A percentile compares a stretch with the other conserved stretches of the same genome.
phyloP scores from a whole-genome alignment of 2,113 vertebrate genomes.

The Phyllostomus hastatus region DNA sequence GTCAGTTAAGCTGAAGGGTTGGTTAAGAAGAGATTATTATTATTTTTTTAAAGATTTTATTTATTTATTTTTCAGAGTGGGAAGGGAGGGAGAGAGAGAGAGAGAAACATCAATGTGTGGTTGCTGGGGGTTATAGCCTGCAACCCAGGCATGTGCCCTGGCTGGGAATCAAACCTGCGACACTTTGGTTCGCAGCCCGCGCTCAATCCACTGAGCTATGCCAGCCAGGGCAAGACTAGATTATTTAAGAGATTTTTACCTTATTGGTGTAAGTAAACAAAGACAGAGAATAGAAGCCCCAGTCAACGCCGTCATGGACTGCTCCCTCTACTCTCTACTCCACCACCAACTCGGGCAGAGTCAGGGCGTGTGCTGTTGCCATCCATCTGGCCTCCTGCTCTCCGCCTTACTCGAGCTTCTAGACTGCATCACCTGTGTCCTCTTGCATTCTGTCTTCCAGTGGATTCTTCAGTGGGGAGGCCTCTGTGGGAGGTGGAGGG shows the following conservation, averaged over 20 bases:
- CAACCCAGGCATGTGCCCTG: no score
- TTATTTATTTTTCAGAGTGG: no score
- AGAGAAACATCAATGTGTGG: no score
- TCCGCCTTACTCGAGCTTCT: neutral
- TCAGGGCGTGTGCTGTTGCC: accelerated
- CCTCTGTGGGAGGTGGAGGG: neutral
- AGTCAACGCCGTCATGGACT: no score
- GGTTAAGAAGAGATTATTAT: neutral
- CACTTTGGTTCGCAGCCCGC: no score
- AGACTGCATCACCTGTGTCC: neutral
- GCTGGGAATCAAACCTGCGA: no score
- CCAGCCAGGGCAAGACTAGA: no score
- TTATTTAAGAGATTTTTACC: neutral
- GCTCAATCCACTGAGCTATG: no score
- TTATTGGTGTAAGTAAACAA: neutral
- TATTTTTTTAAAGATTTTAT: no score
- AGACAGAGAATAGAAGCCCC: neutral
- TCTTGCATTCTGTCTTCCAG: neutral
- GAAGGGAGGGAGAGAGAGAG: no score
- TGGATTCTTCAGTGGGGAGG: neutral
- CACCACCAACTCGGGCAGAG: accelerated
- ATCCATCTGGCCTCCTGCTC: no score
- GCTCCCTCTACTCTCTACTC: neutral
- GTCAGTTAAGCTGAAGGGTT: neutral
- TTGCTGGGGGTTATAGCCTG: no score